Conservation (phyloP, 92 coral and sea anemone species). For the Scolanthus callimorphus region DNA sequence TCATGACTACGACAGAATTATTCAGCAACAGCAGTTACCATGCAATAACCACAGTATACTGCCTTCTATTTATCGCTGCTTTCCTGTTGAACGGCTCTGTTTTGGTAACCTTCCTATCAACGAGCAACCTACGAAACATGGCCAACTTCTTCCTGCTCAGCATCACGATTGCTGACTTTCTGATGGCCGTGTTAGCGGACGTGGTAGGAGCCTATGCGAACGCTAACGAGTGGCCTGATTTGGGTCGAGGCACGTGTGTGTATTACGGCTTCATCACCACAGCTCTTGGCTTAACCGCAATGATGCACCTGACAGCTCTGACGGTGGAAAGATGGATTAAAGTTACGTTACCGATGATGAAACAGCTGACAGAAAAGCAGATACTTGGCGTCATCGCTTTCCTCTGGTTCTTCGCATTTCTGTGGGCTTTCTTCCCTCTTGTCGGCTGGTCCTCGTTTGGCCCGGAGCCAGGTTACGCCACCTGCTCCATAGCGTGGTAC, state of each 20-base stretch:
- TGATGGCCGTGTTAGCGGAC: slow-evolving; percentile 29
- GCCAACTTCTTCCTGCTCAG: slow-evolving; percentile 48
- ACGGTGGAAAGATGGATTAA: slow-evolving; percentile 44
- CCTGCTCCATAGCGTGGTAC: slow-evolving; percentile 70
- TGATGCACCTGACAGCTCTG: slow-evolving; percentile 62
- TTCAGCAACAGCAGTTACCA: slow-evolving; percentile 14
- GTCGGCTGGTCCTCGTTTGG: slow-evolving; percentile 74
- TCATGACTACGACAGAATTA: not conserved
- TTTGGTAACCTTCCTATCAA: slow-evolving; percentile 27
- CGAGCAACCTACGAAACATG: slow-evolving; percentile 27
- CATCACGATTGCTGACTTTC: slow-evolving; percentile 67
- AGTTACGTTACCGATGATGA: slow-evolving; percentile 1
- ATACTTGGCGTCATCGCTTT: slow-evolving; percentile 7
- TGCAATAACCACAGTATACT: slow-evolving; percentile 18
- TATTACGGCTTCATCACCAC: slow-evolving; percentile 55
- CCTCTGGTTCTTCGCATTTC: slow-evolving; percentile 57
- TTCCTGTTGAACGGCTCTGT: slow-evolving; percentile 45
- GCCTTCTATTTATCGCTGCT: slow-evolving; percentile 11
- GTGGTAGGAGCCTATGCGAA: slow-evolving; percentile 55
- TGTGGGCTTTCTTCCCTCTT: slow-evolving; percentile 50
- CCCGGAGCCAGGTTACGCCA: slow-evolving; percentile 57
- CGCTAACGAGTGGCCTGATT: slow-evolving; percentile 34
- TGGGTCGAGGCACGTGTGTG: slow-evolving; percentile 34
- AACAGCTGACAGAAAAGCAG: slow-evolving; percentile 4
- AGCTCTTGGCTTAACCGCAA: slow-evolving; percentile 43